These are phyloP conservation scores for Phania funesta DNA, from an alignment of 2,888 invertebrate species.

Conservation along the genomic window DNA sequence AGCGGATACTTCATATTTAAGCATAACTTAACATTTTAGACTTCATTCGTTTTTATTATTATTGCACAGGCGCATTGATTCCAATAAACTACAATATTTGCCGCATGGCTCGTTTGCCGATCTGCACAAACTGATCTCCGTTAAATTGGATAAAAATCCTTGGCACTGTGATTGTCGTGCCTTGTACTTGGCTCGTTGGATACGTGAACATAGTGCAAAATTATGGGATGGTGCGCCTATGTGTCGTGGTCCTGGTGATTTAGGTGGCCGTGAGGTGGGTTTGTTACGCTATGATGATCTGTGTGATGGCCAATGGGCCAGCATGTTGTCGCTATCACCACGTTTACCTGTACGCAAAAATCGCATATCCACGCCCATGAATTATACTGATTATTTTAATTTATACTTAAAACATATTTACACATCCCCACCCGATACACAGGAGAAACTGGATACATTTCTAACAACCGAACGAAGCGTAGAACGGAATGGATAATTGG, in stretches of 20 bases:
- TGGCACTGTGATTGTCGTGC: conserved; percentile 85
- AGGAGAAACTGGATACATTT: conserved; percentile 46
- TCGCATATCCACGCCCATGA: conserved; percentile 79
- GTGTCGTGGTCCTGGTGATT: conserved; percentile 82
- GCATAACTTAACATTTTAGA: too few relatives aligned
- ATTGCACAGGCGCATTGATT: conserved; percentile 81
- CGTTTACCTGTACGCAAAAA: conserved; percentile 79
- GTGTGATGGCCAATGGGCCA: conserved; percentile 87
- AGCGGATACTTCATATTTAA: conserved; percentile 71
- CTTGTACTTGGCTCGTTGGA: conserved; percentile 84
- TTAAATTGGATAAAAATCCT: conserved; percentile 84
- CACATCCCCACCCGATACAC: conserved; percentile 71
- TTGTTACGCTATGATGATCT: conserved; percentile 84
- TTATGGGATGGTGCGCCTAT: conserved; percentile 82
- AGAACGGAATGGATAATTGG: not conserved
- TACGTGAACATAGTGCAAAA: conserved; percentile 80
- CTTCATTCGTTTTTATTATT: conserved; percentile 67
- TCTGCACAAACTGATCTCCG: conserved; percentile 82
- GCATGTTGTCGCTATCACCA: conserved; percentile 82
- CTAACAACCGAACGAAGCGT: conserved; percentile 23
- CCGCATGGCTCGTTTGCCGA: conserved; percentile 83
- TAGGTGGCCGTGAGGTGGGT: conserved; percentile 81
- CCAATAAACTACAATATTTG: conserved; percentile 84
- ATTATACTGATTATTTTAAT: conserved; percentile 79
- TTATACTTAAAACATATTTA: conserved; percentile 79